phyloP scores from a whole-genome alignment of 1,140 invertebrate genomes.

The Drosophila ananassae region DNA sequence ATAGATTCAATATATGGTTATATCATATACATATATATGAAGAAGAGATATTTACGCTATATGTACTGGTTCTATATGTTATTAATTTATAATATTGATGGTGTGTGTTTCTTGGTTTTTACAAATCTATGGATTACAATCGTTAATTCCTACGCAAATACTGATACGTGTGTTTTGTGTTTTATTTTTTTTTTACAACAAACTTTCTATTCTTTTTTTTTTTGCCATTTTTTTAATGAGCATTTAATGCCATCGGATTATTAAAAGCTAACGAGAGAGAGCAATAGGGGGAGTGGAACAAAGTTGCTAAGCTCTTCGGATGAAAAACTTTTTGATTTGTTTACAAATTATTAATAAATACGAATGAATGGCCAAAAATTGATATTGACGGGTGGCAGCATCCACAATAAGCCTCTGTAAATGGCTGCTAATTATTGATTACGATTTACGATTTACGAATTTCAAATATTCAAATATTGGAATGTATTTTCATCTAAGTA shows the following conservation, averaged over 20 bases:
- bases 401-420: conserved; percentile 37
- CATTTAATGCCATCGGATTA: conserved; percentile 56
- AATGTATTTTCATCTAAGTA: conserved; percentile 1
- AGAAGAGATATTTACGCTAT: conserved; percentile 33
- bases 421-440: conserved; percentile 40
- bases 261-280: conserved; percentile 18
- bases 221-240: conserved; percentile 39
- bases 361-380: conserved; percentile 28
- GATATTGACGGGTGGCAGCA: conserved; percentile 26
- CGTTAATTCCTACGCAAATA: conserved; percentile 45
- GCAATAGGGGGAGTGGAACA: conserved; percentile 2
- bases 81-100: background rate
- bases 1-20: conserved; percentile 50
- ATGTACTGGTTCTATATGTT: conserved; percentile 28
- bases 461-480: conserved; percentile 5
- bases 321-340: conserved; percentile 52
- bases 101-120: conserved; percentile 17
- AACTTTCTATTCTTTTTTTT: conserved; percentile 25
- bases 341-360: conserved; percentile 35
- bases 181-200: conserved; percentile 26
- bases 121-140: conserved; percentile 45
- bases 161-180: conserved; percentile 20
- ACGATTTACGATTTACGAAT: conserved; percentile 1
- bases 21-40: conserved; percentile 30
- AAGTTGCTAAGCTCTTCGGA: conserved; percentile 50